A percentile compares a stretch with the other conserved stretches of the same genome.
These are phyloP conservation scores for Tokudaia tokunoshimensis DNA, from an alignment of 2,797 vertebrate genomes.

Conservation along the genomic window DNA sequence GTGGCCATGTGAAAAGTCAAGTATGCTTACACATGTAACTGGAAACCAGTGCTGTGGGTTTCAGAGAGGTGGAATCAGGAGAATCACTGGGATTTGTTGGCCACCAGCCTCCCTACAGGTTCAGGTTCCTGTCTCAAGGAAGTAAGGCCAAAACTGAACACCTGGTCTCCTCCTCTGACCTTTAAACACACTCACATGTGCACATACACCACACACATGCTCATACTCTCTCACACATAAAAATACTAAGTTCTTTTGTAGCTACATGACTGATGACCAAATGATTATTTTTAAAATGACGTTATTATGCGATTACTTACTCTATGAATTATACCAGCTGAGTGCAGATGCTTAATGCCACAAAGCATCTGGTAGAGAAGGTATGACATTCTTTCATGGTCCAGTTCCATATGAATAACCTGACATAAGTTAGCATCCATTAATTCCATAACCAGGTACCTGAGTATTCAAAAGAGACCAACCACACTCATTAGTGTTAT, in stretches of 20 bases:
- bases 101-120: not conserved
- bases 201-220: not conserved
- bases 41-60: not conserved
- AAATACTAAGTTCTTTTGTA: constrained; percentile 13
- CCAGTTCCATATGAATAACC: constrained; percentile 99
- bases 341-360: constrained; percentile 98
- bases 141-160: not conserved
- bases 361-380: constrained; percentile 99
- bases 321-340: constrained; percentile 98
- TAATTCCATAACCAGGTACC: constrained; percentile 98
- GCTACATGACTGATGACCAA: not conserved
- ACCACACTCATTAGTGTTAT: constrained; percentile 28
- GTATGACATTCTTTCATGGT: constrained; percentile 99
- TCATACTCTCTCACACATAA: not conserved
- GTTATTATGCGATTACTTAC: constrained; percentile 88
- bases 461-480: constrained; percentile 81
- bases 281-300: constrained; percentile 48
- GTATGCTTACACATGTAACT: not conserved
- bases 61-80: not conserved
- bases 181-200: not conserved
- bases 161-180: not conserved
- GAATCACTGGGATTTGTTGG: not conserved
- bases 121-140: not conserved
- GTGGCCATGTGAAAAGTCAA: not conserved
- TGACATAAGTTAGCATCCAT: constrained; percentile 99